A percentile compares a stretch with the other conserved stretches of the same genome.
These are phyloP conservation scores for Troides helena DNA, from an alignment of 2,888 invertebrate species.

Conservation along the genomic window DNA sequence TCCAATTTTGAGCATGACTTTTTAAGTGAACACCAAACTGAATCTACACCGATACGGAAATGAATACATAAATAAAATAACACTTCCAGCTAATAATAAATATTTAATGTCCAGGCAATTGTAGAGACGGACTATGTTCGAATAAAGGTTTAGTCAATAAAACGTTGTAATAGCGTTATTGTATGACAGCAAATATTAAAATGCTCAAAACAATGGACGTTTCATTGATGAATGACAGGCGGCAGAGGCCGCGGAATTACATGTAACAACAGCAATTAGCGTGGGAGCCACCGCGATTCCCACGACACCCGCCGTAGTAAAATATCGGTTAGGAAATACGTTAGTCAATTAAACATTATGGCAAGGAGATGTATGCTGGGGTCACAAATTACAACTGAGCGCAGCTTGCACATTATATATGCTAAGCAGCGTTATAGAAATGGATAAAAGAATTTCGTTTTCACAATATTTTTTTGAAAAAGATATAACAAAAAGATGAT, in stretches of 20 bases:
- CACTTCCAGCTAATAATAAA: slow-evolving; percentile 6
- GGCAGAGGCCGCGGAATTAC: slow-evolving; percentile 24
- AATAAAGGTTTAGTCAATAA: slow-evolving; percentile 9
- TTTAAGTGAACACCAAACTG: not conserved
- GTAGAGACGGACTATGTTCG: slow-evolving; percentile 5
- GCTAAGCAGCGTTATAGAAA: not conserved
- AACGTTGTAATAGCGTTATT: slow-evolving; percentile 22
- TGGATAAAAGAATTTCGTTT: not conserved
- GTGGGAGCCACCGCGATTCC: slow-evolving; percentile 67
- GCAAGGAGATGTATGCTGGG: not conserved
- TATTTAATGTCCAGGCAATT: slow-evolving; percentile 8
- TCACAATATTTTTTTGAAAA: too few relatives aligned
- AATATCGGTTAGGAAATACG: slow-evolving; percentile 58
- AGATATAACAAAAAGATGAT: too few relatives aligned
- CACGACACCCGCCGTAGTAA: slow-evolving; percentile 62
- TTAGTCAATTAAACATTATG: slow-evolving; percentile 36
- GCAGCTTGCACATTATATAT: not conserved
- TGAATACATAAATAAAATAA: not conserved
- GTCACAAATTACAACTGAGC: not conserved
- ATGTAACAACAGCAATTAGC: slow-evolving; percentile 54
- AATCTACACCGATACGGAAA: slow-evolving; percentile 8
- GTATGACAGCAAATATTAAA: slow-evolving; percentile 19
- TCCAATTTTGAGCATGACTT: not conserved
- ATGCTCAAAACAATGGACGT: slow-evolving; percentile 25
- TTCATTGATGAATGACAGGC: slow-evolving; percentile 27